Percentiles rank a stretch among this genome's conserved stretches.
These are phyloP conservation scores for Drosophila prostipennis DNA, from an alignment of 2,888 invertebrate species.

Conservation along the genomic window DNA sequence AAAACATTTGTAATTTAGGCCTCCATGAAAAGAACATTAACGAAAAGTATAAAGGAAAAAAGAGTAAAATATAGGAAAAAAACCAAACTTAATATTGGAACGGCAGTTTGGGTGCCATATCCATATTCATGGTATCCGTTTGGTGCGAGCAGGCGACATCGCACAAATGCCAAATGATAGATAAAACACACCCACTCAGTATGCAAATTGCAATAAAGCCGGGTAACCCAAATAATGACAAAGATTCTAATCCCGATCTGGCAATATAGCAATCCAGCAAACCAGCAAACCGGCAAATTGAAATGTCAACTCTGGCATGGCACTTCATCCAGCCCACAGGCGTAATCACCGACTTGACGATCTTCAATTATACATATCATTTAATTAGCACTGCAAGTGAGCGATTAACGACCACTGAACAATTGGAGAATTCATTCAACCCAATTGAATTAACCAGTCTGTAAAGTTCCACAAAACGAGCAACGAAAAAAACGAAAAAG, in stretches of 20 bases:
- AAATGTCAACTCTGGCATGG: constrained; percentile 31
- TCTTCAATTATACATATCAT: constrained; percentile 34
- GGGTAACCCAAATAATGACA: constrained; percentile 29
- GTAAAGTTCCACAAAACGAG: not conserved
- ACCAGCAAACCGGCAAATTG: constrained; percentile 16
- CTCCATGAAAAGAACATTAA: not conserved
- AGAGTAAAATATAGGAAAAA: not conserved
- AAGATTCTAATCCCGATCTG: constrained; percentile 22
- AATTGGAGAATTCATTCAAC: constrained; percentile 12
- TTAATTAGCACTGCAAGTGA: constrained; percentile 35
- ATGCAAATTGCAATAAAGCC: constrained; percentile 42
- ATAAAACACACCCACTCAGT: constrained; percentile 8
- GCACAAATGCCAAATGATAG: not conserved
- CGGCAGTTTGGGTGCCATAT: not conserved
- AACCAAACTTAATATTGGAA: not conserved
- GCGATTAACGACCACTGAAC: constrained; percentile 17
- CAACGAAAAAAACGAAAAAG: not conserved
- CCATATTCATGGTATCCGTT: not conserved
- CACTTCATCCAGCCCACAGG: constrained; percentile 20
- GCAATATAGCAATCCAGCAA: too few species aligned
- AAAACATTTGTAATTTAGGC: constrained; percentile 16
- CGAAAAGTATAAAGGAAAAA: too few species aligned
- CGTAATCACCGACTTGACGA: constrained; percentile 26
- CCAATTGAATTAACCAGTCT: not conserved
- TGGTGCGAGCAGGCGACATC: not conserved